phyloP scores from a whole-genome alignment of 2,888 invertebrate genomes.

The Synanthedon myopaeformis region DNA sequence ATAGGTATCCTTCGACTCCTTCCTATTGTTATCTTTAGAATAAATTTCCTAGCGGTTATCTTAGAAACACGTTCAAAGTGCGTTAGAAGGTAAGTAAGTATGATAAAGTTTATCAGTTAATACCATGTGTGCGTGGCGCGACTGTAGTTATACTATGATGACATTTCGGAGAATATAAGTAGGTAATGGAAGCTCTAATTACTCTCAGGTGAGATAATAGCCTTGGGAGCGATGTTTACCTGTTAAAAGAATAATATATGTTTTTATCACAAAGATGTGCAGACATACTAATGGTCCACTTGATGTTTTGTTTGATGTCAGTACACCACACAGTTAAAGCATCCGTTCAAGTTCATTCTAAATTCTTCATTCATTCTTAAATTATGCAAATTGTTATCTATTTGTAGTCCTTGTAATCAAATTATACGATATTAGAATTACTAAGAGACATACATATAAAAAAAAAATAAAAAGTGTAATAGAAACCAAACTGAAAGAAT shows the following conservation, averaged over 20 bases:
- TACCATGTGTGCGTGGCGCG: slow-evolving; percentile 2
- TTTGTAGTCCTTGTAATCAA: neutral
- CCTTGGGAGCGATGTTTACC: too few species aligned
- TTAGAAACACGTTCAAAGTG: neutral
- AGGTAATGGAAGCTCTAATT: slow-evolving; percentile 1
- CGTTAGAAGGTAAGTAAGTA: slow-evolving; percentile 1
- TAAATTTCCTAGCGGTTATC: neutral
- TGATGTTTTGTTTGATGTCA: too few species aligned
- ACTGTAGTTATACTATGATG: slow-evolving; percentile 2
- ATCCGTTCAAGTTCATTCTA: too few species aligned
- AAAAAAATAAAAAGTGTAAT: neutral
- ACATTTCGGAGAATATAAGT: slow-evolving; percentile 1
- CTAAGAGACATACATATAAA: neutral
- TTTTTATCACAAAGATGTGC: too few species aligned
- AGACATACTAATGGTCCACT: too few species aligned
- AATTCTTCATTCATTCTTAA: neutral
- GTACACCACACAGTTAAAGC: too few species aligned
- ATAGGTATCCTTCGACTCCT: too few species aligned
- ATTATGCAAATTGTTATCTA: neutral
- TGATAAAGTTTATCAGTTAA: slow-evolving; percentile 8
- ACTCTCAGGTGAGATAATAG: too few species aligned
- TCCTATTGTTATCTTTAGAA: neutral
- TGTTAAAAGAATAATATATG: too few species aligned
- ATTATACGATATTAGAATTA: neutral
- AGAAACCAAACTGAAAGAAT: too few species aligned